phyloP scores from a whole-genome alignment of 2,888 invertebrate species.

The Drosophila ezoana region DNA sequence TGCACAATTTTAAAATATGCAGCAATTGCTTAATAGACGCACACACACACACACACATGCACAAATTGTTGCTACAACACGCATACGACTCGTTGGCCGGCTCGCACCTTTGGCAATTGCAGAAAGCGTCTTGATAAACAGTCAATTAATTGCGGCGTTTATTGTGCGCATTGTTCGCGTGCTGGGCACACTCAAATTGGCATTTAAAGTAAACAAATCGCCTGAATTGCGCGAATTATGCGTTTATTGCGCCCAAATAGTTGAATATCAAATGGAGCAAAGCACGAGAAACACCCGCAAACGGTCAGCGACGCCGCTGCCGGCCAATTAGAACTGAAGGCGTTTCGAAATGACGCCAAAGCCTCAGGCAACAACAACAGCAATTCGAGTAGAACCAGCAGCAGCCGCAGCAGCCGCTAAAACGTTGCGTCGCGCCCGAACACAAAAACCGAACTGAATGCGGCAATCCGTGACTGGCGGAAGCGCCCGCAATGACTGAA shows the following conservation, averaged over 20 bases:
- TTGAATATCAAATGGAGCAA: constrained; percentile 17
- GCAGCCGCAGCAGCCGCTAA: constrained; percentile 31
- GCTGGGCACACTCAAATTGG: constrained; percentile 44
- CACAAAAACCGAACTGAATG: constrained; percentile 69
- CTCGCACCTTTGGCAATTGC: constrained; percentile 31
- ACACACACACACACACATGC: constrained; percentile 30
- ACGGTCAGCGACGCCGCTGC: constrained; percentile 2
- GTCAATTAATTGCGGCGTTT: constrained; percentile 57
- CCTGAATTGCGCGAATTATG: constrained; percentile 43
- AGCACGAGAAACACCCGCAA: constrained; percentile 1
- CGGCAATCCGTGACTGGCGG: constrained; percentile 30
- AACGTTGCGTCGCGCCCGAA: constrained; percentile 61
- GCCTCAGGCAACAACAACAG: constrained; percentile 11
- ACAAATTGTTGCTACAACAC: constrained; percentile 30
- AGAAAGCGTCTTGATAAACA: constrained; percentile 43
- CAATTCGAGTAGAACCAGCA: constrained; percentile 9
- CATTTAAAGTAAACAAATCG: constrained; percentile 43
- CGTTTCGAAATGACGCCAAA: constrained; percentile 32
- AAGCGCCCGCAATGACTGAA: constrained; percentile 33
- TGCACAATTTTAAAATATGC: constrained; percentile 45
- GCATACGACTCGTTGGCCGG: constrained; percentile 18
- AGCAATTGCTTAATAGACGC: constrained; percentile 29
- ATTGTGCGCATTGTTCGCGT: constrained; percentile 57
- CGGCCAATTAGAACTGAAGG: constrained; percentile 36
- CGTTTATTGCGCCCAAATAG: constrained; percentile 23